Evolutionary conservation across 2,113 vertebrate genomes (phyloP).

Genomic region (Cyprichromis sp.): DNA sequence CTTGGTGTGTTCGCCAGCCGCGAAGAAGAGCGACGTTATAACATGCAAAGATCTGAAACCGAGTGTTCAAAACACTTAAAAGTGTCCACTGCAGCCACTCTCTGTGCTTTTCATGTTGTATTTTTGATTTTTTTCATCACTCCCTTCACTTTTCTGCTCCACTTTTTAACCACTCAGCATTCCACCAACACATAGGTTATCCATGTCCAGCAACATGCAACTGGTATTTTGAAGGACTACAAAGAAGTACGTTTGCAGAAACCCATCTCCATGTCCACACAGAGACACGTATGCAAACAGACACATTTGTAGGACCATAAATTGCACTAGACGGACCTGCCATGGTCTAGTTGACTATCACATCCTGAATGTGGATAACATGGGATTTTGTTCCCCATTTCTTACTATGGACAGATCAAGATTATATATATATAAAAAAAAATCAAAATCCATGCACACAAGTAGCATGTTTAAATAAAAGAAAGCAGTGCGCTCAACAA

Average conservation of each 20-base stretch:
- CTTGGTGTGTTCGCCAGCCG: not conserved
- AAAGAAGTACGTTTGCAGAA: not conserved
- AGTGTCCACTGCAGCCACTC: not conserved
- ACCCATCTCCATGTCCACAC: not conserved
- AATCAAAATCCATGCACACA: not conserved
- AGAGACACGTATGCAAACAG: not conserved
- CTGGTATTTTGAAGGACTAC: not conserved
- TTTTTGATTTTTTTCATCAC: not conserved
- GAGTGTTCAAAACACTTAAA: not conserved
- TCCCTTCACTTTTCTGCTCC: not conserved
- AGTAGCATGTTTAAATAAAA: not conserved
- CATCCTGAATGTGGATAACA: not conserved
- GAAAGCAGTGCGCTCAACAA: not conserved
- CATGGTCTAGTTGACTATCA: not conserved
- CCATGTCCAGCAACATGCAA: not conserved
- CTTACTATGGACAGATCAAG: not conserved
- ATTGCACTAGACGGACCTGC: not conserved
- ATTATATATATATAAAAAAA: not conserved
- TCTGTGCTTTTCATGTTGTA: not conserved
- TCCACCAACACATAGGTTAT: not conserved
- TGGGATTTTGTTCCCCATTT: not conserved
- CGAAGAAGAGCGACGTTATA: not conserved
- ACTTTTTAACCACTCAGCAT: not conserved
- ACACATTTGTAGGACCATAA: not conserved
- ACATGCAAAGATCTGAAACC: not conserved